Percentiles rank a stretch among this genome's conserved stretches.
Evolutionary conservation across 2,113 vertebrate species (phyloP).

Genomic region (Tor tambroides): DNA sequence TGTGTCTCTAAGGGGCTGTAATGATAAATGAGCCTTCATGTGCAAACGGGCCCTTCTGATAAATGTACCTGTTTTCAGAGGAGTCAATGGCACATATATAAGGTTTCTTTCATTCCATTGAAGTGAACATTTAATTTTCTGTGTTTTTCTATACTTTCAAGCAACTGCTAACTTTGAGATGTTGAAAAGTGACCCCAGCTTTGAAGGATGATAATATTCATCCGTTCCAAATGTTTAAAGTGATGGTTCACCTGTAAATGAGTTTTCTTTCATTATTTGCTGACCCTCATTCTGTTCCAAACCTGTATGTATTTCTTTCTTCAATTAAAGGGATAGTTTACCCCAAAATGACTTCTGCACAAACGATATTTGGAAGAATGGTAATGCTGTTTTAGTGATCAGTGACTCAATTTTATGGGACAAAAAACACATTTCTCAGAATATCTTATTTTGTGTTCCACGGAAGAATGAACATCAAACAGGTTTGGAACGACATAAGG

Average conservation of each 20-base stretch:
- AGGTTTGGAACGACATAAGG: background rate
- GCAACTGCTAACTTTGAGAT: conserved; percentile 16
- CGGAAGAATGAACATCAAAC: background rate
- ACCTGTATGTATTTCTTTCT: background rate
- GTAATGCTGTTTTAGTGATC: background rate
- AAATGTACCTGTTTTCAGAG: conserved; percentile 36
- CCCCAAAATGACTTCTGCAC: background rate
- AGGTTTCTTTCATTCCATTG: conserved; percentile 7
- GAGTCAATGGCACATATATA: conserved; percentile 20
- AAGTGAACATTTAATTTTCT: conserved; percentile 9
- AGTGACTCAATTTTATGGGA: background rate
- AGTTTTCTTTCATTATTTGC: background rate
- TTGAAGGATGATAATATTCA: conserved; percentile 34
- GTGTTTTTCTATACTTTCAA: background rate
- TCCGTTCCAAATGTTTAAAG: background rate
- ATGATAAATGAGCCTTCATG: conserved; percentile 34
- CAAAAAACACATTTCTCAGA: background rate
- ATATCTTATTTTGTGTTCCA: background rate
- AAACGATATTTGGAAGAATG: background rate
- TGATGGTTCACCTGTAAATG: background rate
- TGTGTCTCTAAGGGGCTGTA: conserved; percentile 27
- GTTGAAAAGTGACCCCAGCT: conserved; percentile 34
- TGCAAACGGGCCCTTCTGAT: conserved; percentile 14
- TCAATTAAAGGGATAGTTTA: background rate
- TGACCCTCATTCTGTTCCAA: background rate